These are phyloP conservation scores for Sardinella longiceps DNA, from an alignment of 2,797 vertebrate species.

Conservation along the genomic window DNA sequence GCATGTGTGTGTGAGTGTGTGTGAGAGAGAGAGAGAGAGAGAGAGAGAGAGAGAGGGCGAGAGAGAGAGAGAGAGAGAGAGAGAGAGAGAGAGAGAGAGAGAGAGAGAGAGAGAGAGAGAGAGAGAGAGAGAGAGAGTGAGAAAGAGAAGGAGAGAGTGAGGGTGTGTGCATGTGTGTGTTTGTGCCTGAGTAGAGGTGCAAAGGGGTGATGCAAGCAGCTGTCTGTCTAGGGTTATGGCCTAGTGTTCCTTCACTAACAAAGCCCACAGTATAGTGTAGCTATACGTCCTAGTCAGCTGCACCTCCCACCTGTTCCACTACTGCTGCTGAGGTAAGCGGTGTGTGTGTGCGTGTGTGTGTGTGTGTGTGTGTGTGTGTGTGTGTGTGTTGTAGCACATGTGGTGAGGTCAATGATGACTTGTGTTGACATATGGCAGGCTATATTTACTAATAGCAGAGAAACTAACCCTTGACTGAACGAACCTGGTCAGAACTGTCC, in stretches of 20 bases:
- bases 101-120: no score
- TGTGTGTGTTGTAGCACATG: slow-evolving; percentile 22
- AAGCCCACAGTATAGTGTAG: not conserved
- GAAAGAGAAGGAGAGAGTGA: not conserved
- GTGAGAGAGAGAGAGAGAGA: no score
- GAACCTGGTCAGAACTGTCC: not conserved
- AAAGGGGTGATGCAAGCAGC: not conserved
- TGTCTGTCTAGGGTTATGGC: not conserved
- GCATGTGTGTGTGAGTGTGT: no score
- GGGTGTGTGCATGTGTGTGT: not conserved
- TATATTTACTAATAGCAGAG: not conserved
- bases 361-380: slow-evolving; percentile 6
- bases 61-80: no score
- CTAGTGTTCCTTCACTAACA: not conserved
- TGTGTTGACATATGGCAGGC: slow-evolving; percentile 5
- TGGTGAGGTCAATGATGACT: not conserved
- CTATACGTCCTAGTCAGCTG: slow-evolving; percentile 10
- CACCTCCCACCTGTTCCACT: not conserved
- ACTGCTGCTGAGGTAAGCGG: not conserved
- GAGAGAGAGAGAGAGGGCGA: no score
- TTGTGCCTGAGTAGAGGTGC: not conserved
- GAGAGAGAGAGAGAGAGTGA: no score
- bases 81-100: no score
- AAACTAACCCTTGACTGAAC: not conserved
- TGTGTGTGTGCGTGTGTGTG: slow-evolving; percentile 19